These are phyloP conservation scores for Tretioscincus oriximinensis DNA, from an alignment of 2,113 vertebrate genomes.

Conservation along the genomic window DNA sequence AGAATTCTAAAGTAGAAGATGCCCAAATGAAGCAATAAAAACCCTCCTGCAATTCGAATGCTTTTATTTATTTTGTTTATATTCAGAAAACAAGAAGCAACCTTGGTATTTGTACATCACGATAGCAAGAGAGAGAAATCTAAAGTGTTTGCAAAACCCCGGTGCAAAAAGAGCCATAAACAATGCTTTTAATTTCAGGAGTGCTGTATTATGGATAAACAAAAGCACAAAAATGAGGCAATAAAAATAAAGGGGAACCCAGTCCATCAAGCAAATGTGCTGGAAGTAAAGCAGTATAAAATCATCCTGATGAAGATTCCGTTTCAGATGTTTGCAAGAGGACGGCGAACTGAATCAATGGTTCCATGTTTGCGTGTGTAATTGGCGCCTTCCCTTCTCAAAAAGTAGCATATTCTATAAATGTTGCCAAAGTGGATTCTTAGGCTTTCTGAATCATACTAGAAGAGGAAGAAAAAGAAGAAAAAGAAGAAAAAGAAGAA, in stretches of 20 bases:
- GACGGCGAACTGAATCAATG: slow-evolving; percentile 1
- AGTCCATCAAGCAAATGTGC: slow-evolving; percentile 31
- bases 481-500: no score
- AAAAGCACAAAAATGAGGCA: slow-evolving; percentile 49
- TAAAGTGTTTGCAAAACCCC: slow-evolving; percentile 39
- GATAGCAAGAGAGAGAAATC: slow-evolving; percentile 2
- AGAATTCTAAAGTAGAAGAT: slow-evolving; percentile 45
- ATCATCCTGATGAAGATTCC: neutral
- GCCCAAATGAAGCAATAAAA: slow-evolving; percentile 50
- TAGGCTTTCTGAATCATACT: neutral
- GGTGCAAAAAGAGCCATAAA: slow-evolving; percentile 44
- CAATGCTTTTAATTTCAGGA: slow-evolving; percentile 56
- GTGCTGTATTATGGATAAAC: slow-evolving; percentile 49
- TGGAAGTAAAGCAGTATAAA: neutral
- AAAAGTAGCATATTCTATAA: neutral
- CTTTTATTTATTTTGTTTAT: slow-evolving; percentile 53
- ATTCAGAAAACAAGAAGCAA: slow-evolving; percentile 28
- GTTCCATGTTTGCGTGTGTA: neutral
- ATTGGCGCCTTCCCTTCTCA: neutral
- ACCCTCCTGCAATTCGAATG: slow-evolving; percentile 38
- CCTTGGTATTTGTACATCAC: slow-evolving; percentile 34
- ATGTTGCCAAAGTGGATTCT: neutral
- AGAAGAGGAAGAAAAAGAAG: no score
- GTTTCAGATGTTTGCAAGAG: neutral
- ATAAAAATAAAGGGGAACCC: slow-evolving; percentile 40